Base-by-base conservation (phyloP, 2,888 invertebrate species). In the Apomyelois bistriatella region DNA sequence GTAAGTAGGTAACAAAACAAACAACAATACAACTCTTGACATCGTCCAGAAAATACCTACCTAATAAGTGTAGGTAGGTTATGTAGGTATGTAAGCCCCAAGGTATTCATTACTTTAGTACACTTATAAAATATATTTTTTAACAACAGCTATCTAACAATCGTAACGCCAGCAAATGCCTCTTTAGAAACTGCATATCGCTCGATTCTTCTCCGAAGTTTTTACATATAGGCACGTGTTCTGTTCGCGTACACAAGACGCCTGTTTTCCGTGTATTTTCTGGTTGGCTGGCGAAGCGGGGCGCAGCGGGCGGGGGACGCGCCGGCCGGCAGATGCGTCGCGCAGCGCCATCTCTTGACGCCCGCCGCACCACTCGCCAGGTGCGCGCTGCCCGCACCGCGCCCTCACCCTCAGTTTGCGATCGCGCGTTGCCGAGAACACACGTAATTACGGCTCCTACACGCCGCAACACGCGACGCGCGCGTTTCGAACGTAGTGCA, bases 401-500 rank as follows among this genome's bases (percentile, higher is more conserved):
- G 72, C 65, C 84, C 74, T 73, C 82, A 79, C 85, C 83, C 84
- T 79, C 90, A 89, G 89, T 89, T 83, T 83, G 86, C 83, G 82
- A 83, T 77, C 87, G 85, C 85, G 85, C 91, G 87, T 83, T 82
- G 82, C 66, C 78, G 76, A 70, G 80, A 79, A 59, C 58, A 72
- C 77, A 88, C 84, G 88, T 82, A 62, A 61, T 66, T 66, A 72
- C 77, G 80, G 80, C 80, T 70, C 66, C 58, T 59, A 68, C 69
- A 73, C 71, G 75, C 79, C 76, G 78, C 71, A 69, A 71, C 83
- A 85, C 84, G 82, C 82, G 79, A 82, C 83, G 82, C 89, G 89
- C 89, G 89, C 82, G 80, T 81, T 86, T 84, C 83, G 83, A 87
- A 88, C 85, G 82, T 84, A 88, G 87, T 88, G 82, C 80, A 84